Conservation (phyloP, 2,797 vertebrate species). For the Toxotes lorentzi region DNA sequence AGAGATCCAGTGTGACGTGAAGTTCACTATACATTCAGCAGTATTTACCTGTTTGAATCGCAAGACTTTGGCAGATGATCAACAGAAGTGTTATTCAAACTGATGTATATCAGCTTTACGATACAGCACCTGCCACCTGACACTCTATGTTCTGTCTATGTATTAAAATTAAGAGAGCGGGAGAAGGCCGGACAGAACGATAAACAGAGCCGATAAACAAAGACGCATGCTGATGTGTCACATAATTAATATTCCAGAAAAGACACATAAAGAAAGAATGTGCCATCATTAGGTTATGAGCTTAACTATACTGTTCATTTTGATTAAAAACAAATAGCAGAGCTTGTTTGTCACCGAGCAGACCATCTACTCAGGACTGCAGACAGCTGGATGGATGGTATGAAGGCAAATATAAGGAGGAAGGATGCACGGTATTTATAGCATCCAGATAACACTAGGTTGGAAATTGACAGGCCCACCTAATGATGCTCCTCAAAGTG, state of each 20-base stretch:
- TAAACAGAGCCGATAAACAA: not conserved
- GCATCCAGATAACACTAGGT: slow-evolving; percentile 79
- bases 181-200: slow-evolving; percentile 1
- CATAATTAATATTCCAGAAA: not conserved
- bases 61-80: slow-evolving; percentile 57
- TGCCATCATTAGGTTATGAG: slow-evolving; percentile 12
- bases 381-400: slow-evolving; percentile 68
- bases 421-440: slow-evolving; percentile 84
- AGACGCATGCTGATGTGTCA: not conserved
- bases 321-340: slow-evolving; percentile 55
- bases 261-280: not conserved
- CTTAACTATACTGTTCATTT: slow-evolving; percentile 24
- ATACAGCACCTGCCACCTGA: slow-evolving; percentile 59
- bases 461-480: slow-evolving; percentile 85
- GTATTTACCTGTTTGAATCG: slow-evolving; percentile 64
- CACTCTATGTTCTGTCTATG: slow-evolving; percentile 18
- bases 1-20: slow-evolving; percentile 63
- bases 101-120: slow-evolving; percentile 56
- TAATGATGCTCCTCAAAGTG: slow-evolving; percentile 87
- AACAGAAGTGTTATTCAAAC: slow-evolving; percentile 51
- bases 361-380: slow-evolving; percentile 56
- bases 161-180: slow-evolving; percentile 35
- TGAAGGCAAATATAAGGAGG: slow-evolving; percentile 67
- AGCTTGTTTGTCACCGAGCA: slow-evolving; percentile 54
- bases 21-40: slow-evolving; percentile 58